A percentile compares a stretch with the other conserved stretches of the same genome.
Evolutionary conservation across 2,113 vertebrate species (phyloP).

Genomic region (Diadophis punctatus): DNA sequence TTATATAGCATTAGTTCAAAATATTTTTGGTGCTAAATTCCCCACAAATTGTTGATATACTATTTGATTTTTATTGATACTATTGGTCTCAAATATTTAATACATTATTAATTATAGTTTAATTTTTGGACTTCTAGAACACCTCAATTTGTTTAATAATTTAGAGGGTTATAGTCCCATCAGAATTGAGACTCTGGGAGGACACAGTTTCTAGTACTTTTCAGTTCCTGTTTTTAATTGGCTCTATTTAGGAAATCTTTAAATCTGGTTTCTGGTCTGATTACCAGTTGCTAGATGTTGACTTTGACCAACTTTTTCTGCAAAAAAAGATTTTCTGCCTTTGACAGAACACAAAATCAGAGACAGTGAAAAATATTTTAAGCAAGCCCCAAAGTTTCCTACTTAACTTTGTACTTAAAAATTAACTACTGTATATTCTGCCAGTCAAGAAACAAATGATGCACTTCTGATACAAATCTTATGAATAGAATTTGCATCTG

Average conservation of each 20-base stretch:
- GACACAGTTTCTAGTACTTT: not conserved
- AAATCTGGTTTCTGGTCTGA: not conserved
- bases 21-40: not conserved
- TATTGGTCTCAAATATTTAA: not conserved
- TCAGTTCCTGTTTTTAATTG: not conserved
- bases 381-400: not conserved
- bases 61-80: not conserved
- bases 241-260: not conserved
- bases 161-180: not conserved
- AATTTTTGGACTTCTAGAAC: not conserved
- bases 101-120: not conserved
- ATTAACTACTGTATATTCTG: not conserved
- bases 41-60: not conserved
- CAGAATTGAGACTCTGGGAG: not conserved
- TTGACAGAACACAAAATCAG: not conserved
- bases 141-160: not conserved
- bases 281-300: not conserved
- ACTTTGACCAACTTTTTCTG: not conserved
- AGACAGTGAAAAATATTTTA: not conserved
- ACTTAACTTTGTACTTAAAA: not conserved
- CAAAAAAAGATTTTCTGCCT: not conserved
- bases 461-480: not conserved
- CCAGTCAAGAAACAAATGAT: not conserved
- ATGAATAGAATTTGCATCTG: conserved; percentile 21
- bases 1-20: not conserved